Conservation (phyloP, 2,888 invertebrate genomes). For the Drosophila picticornis region DNA sequence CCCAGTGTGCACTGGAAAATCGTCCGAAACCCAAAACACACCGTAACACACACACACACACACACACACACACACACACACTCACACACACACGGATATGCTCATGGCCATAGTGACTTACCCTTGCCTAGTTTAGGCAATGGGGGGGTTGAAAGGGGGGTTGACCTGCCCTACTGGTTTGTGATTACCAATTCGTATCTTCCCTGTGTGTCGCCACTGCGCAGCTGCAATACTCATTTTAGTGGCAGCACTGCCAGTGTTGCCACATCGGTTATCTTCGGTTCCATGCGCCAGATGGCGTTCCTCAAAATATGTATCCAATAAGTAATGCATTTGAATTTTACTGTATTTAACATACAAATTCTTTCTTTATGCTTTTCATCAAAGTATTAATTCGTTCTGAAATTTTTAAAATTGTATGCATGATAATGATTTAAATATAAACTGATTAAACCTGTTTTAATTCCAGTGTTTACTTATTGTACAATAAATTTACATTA, state of each 20-base stretch:
- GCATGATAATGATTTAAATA: not conserved
- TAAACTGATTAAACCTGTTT: not conserved
- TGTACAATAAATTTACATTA: not conserved
- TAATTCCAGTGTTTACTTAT: not conserved
- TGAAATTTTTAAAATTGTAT: not conserved
- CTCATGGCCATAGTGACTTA: conserved; percentile 10
- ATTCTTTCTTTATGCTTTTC: not conserved
- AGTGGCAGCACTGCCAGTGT: conserved; percentile 43
- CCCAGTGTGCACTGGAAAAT: conserved; percentile 3
- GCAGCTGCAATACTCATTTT: conserved; percentile 33
- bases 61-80: conserved; percentile 5
- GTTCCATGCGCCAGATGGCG: conserved; percentile 33
- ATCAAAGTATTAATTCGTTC: not conserved
- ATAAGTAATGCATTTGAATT: not conserved
- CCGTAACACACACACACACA: conserved; percentile 8
- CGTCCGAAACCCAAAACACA: conserved; percentile 34
- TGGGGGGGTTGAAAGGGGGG: conserved; percentile 16
- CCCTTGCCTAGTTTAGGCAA: conserved; percentile 21
- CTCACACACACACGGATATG: not conserved
- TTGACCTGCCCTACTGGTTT: conserved; percentile 38
- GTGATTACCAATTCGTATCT: conserved; percentile 20
- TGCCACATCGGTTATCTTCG: conserved; percentile 15
- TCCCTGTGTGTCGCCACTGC: conserved; percentile 22
- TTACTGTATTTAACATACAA: not conserved
- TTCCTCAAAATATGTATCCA: not conserved